Evolutionary conservation across 2,888 invertebrate species (phyloP).

Genomic region (Hypena proboscidalis): DNA sequence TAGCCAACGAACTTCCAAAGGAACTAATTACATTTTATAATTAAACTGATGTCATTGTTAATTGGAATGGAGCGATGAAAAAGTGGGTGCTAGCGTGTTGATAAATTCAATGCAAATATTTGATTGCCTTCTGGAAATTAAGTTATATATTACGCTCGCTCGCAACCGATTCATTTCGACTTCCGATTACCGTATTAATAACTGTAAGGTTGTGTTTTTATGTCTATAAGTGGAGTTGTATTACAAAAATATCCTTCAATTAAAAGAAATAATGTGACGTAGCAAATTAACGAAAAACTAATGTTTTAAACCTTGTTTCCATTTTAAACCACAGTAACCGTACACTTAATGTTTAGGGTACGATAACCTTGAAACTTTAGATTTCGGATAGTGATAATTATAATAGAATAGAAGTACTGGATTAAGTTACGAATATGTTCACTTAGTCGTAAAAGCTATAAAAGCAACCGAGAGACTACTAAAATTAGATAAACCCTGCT

Average conservation of each 20-base stretch:
- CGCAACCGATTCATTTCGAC: conserved; percentile 30
- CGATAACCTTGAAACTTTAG: too few relatives aligned
- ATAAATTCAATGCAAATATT: conserved; percentile 68
- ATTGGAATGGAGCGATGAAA: conserved; percentile 63
- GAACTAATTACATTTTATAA: conserved; percentile 68
- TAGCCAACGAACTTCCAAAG: conserved; percentile 48
- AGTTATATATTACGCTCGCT: conserved; percentile 35
- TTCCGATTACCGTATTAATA: conserved; percentile 23
- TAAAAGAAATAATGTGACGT: too few relatives aligned
- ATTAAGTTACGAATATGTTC: too few relatives aligned
- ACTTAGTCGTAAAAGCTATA: too few relatives aligned
- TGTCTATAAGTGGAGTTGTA: conserved; percentile 1
- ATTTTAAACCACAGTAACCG: too few relatives aligned
- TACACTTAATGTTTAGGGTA: too few relatives aligned
- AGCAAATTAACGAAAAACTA: too few relatives aligned
- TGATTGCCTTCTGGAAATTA: conserved; percentile 39
- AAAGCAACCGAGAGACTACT: too few relatives aligned
- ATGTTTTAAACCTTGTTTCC: too few relatives aligned
- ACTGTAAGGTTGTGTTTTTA: conserved; percentile 6
- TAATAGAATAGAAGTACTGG: too few relatives aligned
- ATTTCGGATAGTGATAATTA: too few relatives aligned
- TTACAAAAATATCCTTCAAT: not conserved
- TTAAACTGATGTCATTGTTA: conserved; percentile 67
- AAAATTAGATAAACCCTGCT: too few relatives aligned
- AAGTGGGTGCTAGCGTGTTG: conserved; percentile 69